Conservation (phyloP, 2,113 vertebrate species). For the Emydura subglobosa region DNA sequence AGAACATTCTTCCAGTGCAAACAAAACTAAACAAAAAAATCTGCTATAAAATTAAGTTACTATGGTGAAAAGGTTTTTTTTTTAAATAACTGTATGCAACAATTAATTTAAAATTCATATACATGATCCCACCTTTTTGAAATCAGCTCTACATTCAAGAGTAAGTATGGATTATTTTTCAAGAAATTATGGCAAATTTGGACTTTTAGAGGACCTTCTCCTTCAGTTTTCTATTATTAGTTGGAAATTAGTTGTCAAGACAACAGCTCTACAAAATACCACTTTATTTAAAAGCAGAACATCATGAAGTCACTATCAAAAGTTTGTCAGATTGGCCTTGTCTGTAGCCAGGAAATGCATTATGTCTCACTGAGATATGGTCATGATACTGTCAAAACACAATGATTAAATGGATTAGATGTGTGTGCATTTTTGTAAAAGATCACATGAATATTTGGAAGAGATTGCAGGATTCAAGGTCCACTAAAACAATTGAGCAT, state of each 20-base stretch:
- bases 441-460: not conserved
- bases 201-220: not conserved
- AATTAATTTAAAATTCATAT: not conserved
- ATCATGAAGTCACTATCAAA: conserved; percentile 13
- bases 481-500: not conserved
- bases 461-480: not conserved
- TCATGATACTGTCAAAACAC: not conserved
- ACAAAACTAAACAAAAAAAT: not conserved
- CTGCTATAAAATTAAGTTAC: not conserved
- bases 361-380: not conserved
- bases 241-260: conserved; percentile 67
- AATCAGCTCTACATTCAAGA: conserved; percentile 16
- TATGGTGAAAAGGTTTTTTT: not conserved
- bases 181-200: conserved; percentile 41
- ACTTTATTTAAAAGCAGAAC: conserved; percentile 37
- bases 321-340: conserved; percentile 17
- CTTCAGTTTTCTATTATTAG: conserved; percentile 68
- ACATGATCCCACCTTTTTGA: not conserved
- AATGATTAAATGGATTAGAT: not conserved
- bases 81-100: not conserved
- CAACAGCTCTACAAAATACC: conserved; percentile 53
- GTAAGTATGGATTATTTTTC: not conserved
- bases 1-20: not conserved
- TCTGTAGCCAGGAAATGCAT: not conserved
- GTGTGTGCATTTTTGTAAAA: not conserved